Base-by-base conservation (phyloP, 2,797 vertebrate species). In the Phoebastria nigripes region DNA sequence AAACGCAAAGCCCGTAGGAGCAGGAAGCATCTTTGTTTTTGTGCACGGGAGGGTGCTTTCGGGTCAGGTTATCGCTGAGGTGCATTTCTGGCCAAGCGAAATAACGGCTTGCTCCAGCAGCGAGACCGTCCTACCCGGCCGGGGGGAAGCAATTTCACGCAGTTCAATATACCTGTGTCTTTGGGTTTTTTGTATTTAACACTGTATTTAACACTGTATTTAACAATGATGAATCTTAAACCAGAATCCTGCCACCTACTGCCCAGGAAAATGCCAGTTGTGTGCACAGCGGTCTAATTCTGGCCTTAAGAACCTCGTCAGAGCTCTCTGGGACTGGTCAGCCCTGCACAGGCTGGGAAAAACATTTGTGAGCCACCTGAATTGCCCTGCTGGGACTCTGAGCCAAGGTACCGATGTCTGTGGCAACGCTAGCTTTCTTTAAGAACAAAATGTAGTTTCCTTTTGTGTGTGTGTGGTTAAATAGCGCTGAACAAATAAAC, bases 361-460 rank as follows among this genome's bases (percentile, higher is more conserved):
- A 85, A n/a, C 63, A 70, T 33, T 37, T 76, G 42, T 62, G 39
- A 93, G 63, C 24, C 8, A 7, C 55, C 42, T 11, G 6, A 85
- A 77, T 49, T 58, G 15, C 33, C 25, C 35, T 55, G 2, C 6
- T 4, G 18, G 74, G 59, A 55, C 82, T 58, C 17, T 1, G 4
- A 82, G 84, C 29, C 42, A 25, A 37, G 3, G 8, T 25, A 55
- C 52, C 0, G 1, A 35, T 46, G 62, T 42, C 83, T 84, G 78
- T 1, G 1, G 80, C 81, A 72, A 26, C 0, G 0, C 39, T 15
- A 37, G 58, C 28, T 35, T 52, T 76, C 82, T 62, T n/a, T 35
- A 84, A 80, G 93, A 96, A 88, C 89, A 92, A 93, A 92, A 42
- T 14, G 49, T n/a, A 42, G 63, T 89, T 96, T 94, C 87, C 87